Conservation (phyloP, 2,113 vertebrate genomes). For the Rynchops niger region DNA sequence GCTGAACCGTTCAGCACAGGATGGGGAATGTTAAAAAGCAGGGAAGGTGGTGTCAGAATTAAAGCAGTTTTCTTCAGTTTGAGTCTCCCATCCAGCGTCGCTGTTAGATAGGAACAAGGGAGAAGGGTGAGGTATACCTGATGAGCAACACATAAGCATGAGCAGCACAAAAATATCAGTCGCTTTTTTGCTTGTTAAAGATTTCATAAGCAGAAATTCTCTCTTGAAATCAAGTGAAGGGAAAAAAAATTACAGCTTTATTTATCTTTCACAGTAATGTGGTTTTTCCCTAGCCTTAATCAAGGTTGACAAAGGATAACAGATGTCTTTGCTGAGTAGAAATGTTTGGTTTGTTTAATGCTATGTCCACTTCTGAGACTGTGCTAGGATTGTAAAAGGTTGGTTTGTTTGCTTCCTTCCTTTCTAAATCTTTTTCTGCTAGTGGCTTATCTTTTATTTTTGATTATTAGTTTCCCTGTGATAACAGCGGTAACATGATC, state of each 20-base stretch:
- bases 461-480: background rate
- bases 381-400: constrained; percentile 5
- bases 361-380: background rate
- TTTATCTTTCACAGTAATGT: background rate
- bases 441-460: background rate
- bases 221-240: background rate
- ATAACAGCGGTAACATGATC: constrained; percentile 35
- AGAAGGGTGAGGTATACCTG: background rate
- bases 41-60: background rate
- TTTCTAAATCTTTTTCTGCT: constrained; percentile 18
- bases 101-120: background rate
- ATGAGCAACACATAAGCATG: background rate
- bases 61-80: background rate
- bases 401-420: background rate
- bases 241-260: background rate
- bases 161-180: background rate
- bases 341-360: constrained; percentile 8
- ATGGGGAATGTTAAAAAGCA: background rate
- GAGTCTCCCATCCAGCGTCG: background rate
- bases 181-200: background rate
- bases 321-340: background rate
- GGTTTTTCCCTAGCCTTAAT: background rate
- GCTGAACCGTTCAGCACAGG: background rate
- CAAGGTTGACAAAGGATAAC: background rate
- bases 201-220: background rate